phyloP scores from a whole-genome alignment of 2,113 vertebrate genomes.

The Stegastes partitus region DNA sequence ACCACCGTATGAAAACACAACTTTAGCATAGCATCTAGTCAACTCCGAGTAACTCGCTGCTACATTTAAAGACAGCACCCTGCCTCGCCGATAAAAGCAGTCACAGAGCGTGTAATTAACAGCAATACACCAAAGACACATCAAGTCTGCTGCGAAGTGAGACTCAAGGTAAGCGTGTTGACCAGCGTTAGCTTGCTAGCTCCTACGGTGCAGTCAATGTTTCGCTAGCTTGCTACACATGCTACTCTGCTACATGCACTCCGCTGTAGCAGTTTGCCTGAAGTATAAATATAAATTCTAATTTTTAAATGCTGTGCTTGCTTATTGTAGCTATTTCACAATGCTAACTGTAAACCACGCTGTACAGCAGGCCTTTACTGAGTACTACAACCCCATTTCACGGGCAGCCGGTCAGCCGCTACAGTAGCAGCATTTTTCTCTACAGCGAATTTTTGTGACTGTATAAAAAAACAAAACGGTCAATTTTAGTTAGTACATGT shows the following conservation, averaged over 20 bases:
- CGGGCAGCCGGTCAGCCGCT: not conserved
- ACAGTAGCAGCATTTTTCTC: not conserved
- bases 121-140: no score
- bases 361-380: not conserved
- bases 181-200: constrained; percentile 12
- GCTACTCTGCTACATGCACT: not conserved
- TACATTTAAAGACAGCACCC: not conserved
- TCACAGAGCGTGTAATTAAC: not conserved
- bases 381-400: constrained; percentile 15
- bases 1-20: not conserved
- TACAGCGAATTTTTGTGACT: accelerated
- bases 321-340: not conserved
- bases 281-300: not conserved
- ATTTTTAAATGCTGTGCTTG: accelerated
- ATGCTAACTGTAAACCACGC: accelerated
- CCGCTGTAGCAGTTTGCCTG: accelerated
- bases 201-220: not conserved
- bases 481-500: not conserved
- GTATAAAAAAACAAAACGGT: accelerated
- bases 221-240: constrained; percentile 24
- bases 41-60: no score
- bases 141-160: accelerated
- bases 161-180: constrained; percentile 26
- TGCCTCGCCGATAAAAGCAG: not conserved
- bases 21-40: no score